Evolutionary conservation across 92 coral and sea anemone species (phyloP), one percentile per base, ranked within the genome.

Genomic region (Heteractis magnifica): DNA sequence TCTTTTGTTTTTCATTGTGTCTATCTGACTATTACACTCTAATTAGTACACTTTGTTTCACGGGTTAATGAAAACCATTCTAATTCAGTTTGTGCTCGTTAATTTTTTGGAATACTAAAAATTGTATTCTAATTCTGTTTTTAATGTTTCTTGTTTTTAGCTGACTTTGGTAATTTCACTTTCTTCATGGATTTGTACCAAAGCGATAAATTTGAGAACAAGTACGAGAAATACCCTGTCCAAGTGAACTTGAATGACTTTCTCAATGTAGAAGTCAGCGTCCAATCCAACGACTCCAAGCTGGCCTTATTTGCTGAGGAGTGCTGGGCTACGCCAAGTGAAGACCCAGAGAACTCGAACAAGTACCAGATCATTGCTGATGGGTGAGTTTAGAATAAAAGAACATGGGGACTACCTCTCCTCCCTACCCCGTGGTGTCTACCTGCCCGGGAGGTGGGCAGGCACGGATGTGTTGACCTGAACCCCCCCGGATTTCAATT

Each of bases 91-190:
- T 34, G 44, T 34, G 44, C 44, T 34, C 5, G 4, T 5, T 16
- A 59, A 59, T 59, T 59, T 59, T 13, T 2, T 16, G 65, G 18
- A 11, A 19, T 16, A 59, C 18, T 16, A 12, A 59, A 59, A 59
- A 19, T 62, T 11, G 23, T 3, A 62, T 20, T 62, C 18, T 18
- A 62, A 62, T 68, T 7, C 26, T 62, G 10, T 12, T 68, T 68
- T 68, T 68, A 34, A 34, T 34, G 0, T 26, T 68, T 23, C 11
- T 68, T 26, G 4, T 8, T 68, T 23, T 23, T 68, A 93, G 97
- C 90, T 60, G 93, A 90, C 79, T 83, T 58, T 59, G 98, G 95
- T 13, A 93, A 93, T 82, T 93, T 93, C 72, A 91, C 95, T 12
- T 93, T 87, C 86, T 18, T 56, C 15, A 93, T 93, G 98, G 92